Conservation (phyloP, 2,888 invertebrate genomes). For the Athalia circularis region DNA sequence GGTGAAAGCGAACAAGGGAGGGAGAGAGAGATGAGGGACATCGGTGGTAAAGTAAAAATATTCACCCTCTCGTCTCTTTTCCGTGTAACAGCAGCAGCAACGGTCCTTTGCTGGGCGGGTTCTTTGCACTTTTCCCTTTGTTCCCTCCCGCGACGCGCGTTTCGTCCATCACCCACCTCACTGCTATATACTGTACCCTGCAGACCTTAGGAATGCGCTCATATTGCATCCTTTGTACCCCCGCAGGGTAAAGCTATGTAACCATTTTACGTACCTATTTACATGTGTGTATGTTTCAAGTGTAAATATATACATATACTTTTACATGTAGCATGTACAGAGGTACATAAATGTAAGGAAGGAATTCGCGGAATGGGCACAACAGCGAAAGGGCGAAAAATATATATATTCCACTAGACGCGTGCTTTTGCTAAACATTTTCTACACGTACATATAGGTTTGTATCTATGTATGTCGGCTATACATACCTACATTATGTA, state of each 20-base stretch:
- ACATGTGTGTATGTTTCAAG: background rate
- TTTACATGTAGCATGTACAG: background rate
- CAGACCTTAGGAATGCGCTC: slow-evolving; percentile 60
- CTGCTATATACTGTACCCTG: no score
- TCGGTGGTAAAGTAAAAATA: slow-evolving; percentile 52
- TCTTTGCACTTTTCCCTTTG: slow-evolving; percentile 50
- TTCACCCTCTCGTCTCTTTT: slow-evolving; percentile 55
- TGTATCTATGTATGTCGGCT: background rate
- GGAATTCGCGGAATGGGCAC: slow-evolving; percentile 48
- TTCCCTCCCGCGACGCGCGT: slow-evolving; percentile 45
- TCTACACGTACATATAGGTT: background rate
- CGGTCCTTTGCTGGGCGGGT: background rate
- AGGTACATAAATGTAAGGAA: slow-evolving; percentile 63
- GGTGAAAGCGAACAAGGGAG: background rate
- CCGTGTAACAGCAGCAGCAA: slow-evolving; percentile 22
- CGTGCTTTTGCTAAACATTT: background rate
- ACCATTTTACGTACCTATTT: slow-evolving; percentile 48
- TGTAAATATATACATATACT: background rate
- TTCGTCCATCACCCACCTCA: slow-evolving; percentile 23
- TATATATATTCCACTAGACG: background rate
- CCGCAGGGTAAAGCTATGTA: background rate
- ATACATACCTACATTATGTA: no score
- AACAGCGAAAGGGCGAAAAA: slow-evolving; percentile 10
- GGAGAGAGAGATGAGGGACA: background rate
- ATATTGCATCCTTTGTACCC: slow-evolving; percentile 64